These are phyloP conservation scores for Micromussa lordhowensis DNA, from an alignment of 92 coral and sea anemone genomes.

Conservation along the genomic window DNA sequence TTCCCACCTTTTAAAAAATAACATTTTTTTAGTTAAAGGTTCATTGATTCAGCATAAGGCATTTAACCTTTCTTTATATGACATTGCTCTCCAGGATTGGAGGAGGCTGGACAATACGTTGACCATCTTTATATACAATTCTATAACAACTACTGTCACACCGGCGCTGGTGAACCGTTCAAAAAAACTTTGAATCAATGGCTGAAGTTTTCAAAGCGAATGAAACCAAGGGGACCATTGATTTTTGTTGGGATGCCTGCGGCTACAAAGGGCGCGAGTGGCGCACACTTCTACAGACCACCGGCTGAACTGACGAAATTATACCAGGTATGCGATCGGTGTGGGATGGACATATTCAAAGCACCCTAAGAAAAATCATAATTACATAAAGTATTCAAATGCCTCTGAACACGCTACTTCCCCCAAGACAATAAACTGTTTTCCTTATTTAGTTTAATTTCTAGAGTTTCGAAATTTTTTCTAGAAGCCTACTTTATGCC, in stretches of 20 bases:
- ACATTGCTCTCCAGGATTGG: constrained; percentile 56
- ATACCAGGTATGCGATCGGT: constrained; percentile 45
- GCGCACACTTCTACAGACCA: constrained; percentile 77
- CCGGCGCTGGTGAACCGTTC: constrained; percentile 81
- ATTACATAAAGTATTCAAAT: too few species aligned
- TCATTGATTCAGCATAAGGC: background rate
- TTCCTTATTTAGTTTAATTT: too few species aligned
- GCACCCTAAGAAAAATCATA: too few species aligned
- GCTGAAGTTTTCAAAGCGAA: constrained; percentile 64
- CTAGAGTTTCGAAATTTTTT: too few species aligned
- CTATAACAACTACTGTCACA: constrained; percentile 89
- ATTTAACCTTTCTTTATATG: background rate
- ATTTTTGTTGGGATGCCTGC: constrained; percentile 84
- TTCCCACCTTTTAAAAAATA: too few species aligned
- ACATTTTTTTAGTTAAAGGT: too few species aligned
- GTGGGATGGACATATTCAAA: too few species aligned
- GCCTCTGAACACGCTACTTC: too few species aligned
- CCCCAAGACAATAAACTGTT: too few species aligned
- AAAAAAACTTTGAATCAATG: constrained; percentile 61
- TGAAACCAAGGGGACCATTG: constrained; percentile 73
- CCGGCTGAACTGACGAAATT: constrained; percentile 65
- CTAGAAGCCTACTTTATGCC: too few species aligned
- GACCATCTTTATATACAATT: constrained; percentile 86
- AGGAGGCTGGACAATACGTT: constrained; percentile 73
- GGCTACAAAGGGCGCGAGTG: constrained; percentile 74